A percentile compares a stretch with the other conserved stretches of the same genome.
Evolutionary conservation across 92 coral and sea anemone genomes (phyloP).

Genomic region (Bergia puertoricense): DNA sequence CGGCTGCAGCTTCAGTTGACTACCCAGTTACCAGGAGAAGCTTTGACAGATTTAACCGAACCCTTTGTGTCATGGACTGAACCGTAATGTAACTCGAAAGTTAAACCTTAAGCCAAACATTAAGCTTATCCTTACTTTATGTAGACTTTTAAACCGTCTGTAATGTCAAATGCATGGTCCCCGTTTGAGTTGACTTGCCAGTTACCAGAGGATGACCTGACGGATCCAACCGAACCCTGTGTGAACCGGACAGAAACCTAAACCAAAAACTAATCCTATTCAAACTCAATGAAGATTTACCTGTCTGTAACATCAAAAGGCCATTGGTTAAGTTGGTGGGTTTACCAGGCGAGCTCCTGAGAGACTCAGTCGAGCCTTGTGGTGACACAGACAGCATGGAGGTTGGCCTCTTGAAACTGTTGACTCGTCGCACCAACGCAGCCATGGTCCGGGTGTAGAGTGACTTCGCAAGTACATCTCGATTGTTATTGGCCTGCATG

Average conservation of each 20-base stretch:
- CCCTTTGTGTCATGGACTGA: not conserved
- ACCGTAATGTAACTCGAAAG: too few relatives aligned
- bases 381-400: conserved; percentile 66
- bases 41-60: not conserved
- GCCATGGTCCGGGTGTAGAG: conserved; percentile 85
- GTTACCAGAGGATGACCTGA: not conserved
- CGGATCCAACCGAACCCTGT: not conserved
- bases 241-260: not conserved
- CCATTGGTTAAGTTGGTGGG: conserved; percentile 53
- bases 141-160: too few relatives aligned
- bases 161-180: too few relatives aligned
- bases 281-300: conserved; percentile 8
- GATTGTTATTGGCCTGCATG: conserved; percentile 78
- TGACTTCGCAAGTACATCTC: conserved; percentile 88
- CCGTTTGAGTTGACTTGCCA: too few relatives aligned
- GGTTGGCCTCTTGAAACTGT: conserved; percentile 87
- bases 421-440: conserved; percentile 91
- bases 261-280: not conserved
- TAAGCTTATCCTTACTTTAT: too few relatives aligned
- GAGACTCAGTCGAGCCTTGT: conserved; percentile 71
- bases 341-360: conserved; percentile 55
- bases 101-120: too few relatives aligned
- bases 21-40: not conserved
- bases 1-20: too few relatives aligned
- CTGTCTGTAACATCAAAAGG: conserved; percentile 56